Conservation (phyloP, 2,888 invertebrate species). For the Catonia carolina region DNA sequence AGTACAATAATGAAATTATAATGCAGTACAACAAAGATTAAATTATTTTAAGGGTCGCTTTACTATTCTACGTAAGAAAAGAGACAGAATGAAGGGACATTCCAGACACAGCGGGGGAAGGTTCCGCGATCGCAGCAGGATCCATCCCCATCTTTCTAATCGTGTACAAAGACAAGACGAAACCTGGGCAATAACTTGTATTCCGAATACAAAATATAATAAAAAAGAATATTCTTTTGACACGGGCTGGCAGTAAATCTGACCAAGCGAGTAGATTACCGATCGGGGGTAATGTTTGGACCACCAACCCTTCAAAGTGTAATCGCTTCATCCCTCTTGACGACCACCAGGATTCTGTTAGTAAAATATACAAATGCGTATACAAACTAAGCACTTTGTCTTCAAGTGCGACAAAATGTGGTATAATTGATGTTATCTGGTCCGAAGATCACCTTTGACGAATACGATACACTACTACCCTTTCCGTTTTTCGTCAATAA, state of each 20-base stretch:
- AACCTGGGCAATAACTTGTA: conserved; percentile 8
- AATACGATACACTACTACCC: no score
- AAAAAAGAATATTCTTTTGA: background rate
- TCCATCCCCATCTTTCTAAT: conserved; percentile 2
- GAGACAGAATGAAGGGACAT: background rate
- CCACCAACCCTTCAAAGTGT: conserved; percentile 6
- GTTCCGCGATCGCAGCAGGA: conserved; percentile 10
- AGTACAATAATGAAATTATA: no score
- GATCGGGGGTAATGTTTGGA: background rate
- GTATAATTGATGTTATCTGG: no score
- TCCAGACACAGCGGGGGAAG: conserved; percentile 6
- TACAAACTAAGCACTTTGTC: no score
- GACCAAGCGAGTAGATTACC: no score
- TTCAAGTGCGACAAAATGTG: no score
- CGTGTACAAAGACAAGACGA: conserved; percentile 1
- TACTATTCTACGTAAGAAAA: background rate
- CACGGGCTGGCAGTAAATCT: no score
- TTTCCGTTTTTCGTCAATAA: no score
- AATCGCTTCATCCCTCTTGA: conserved; percentile 9
- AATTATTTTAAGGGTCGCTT: background rate
- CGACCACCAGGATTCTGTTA: background rate
- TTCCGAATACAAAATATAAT: conserved; percentile 7
- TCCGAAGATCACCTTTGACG: no score
- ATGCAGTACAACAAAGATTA: conserved; percentile 12
- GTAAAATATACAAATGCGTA: background rate